A percentile compares a stretch with the other conserved stretches of the same genome.
phyloP scores from a whole-genome alignment of 2,797 vertebrate species.

The Chiloscyllium punctatum region DNA sequence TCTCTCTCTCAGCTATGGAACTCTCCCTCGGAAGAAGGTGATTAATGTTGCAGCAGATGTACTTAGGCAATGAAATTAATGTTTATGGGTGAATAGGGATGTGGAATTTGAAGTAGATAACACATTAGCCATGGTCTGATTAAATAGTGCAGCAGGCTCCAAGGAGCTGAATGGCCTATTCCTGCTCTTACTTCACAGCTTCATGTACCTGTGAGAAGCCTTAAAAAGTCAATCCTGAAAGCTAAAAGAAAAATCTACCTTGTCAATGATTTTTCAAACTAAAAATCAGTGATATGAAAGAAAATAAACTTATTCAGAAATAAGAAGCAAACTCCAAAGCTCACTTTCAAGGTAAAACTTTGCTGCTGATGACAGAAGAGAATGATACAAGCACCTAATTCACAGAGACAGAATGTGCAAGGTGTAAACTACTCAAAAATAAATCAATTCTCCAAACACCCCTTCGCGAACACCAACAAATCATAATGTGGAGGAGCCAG shows the following conservation, averaged over 20 bases:
- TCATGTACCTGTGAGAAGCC: background rate
- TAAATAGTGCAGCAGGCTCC: no score
- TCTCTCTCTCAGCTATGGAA: no score
- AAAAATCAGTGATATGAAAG: background rate
- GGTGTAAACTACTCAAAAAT: background rate
- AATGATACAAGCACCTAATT: background rate
- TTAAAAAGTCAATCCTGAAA: background rate
- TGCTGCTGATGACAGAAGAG: background rate
- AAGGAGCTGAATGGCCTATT: no score
- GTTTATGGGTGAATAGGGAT: no score
- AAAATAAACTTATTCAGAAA: background rate
- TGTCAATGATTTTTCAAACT: background rate
- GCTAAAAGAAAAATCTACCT: background rate
- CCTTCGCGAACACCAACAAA: background rate
- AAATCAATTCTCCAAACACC: background rate
- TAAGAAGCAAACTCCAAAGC: conserved; percentile 41
- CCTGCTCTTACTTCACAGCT: no score
- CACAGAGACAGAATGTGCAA: background rate
- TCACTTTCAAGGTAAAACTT: conserved; percentile 54
- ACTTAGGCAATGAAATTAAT: no score
- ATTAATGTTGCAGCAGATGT: no score
- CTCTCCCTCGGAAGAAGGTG: no score
- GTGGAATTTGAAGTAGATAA: no score
- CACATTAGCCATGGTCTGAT: no score
- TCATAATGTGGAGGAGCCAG: background rate